Base-by-base conservation (phyloP, 2,113 vertebrate species). In the Pseudorectes ferrugineus region DNA sequence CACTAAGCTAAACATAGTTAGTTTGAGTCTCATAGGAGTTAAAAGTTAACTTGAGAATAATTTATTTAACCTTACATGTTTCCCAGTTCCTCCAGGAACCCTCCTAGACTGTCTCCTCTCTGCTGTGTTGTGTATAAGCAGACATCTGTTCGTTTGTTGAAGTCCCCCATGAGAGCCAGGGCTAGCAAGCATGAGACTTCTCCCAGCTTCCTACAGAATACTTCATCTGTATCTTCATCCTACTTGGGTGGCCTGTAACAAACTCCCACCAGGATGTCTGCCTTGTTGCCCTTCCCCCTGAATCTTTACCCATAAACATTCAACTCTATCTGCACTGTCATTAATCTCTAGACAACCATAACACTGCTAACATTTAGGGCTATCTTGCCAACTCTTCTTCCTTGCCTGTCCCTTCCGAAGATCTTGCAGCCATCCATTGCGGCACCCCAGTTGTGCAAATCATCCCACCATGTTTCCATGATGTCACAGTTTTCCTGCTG, bases 261-360 rank as follows among this genome's bases (percentile, higher is more conserved):
- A 74, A 59, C 20, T 46, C 54, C 40, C 20, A 59, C 20, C 12
- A 48, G 21, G 46, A 61, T 46, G 4, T 68, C 25, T 61, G 21
- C 29, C 54, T 40, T 40, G 21, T 35, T 10, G 2, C 21, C n/a
- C 29, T 82, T 68, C 11, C 54, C 8, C 14, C n/a, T 22, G 6
- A 40, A 15, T 26, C 29, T 40, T 38, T 52, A 31, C 11, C 11
- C n/a, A 23, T 46, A 23, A 82, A 40, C 21, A 22, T 4, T 40
- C n/a, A 46, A 31, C 17, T 38, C 46, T 61, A 4, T 15, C 0
- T 0, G 2, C 40, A 46, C 14, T 1, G 1, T 82, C 40, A 61
- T 21, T 67, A 52, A 59, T 20, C 40, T 61, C 70, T 68, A 46
- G 46, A 26, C 29, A 54, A 9, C 29, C n/a, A 11, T 11, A 54